Conservation (phyloP, 2,113 vertebrate genomes). For the Rhabdomys dilectus region DNA sequence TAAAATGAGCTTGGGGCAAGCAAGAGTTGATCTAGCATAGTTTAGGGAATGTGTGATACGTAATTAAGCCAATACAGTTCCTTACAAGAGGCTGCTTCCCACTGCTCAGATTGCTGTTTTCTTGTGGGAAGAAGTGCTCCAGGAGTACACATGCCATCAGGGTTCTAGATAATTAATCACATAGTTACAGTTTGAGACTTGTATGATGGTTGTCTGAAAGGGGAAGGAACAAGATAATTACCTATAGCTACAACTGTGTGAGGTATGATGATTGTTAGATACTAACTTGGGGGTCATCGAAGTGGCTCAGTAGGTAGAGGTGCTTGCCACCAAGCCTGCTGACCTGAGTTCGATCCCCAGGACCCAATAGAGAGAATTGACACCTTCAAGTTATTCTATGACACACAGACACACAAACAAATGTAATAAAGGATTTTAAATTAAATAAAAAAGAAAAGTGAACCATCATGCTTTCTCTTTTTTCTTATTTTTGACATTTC, state of each 20-base stretch:
- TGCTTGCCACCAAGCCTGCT: neutral
- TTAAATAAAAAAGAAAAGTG: no score
- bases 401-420: neutral
- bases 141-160: neutral
- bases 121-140: slow-evolving; percentile 30
- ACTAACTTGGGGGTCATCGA: neutral
- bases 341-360: neutral
- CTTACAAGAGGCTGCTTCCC: slow-evolving; percentile 60
- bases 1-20: slow-evolving; percentile 54
- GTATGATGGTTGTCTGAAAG: neutral
- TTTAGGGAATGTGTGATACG: slow-evolving; percentile 62
- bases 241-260: slow-evolving; percentile 66
- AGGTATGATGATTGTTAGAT: slow-evolving; percentile 45
- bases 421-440: neutral
- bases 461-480: neutral
- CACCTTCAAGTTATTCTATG: neutral
- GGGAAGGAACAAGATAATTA: slow-evolving; percentile 68
- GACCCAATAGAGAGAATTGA: neutral
- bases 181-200: neutral
- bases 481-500: neutral
- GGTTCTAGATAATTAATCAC: neutral
- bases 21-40: slow-evolving; percentile 37
- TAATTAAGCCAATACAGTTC: slow-evolving; percentile 63
- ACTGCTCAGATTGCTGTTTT: slow-evolving; percentile 18
- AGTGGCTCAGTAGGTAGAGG: neutral